Base-by-base conservation (phyloP, 2,888 invertebrate species). In the Cyrtodaria siliqua region DNA sequence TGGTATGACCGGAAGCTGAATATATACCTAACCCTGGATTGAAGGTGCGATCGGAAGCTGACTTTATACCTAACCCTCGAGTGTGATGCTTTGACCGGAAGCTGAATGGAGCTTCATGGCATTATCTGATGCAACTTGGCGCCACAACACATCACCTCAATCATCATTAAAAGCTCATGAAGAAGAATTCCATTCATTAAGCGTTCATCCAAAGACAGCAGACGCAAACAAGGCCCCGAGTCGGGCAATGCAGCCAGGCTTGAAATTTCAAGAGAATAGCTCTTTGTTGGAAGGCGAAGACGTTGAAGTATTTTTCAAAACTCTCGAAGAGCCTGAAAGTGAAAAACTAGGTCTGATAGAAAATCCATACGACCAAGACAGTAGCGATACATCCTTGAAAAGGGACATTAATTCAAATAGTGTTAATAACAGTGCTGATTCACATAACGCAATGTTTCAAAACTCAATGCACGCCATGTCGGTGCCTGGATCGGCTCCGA, bases 231-330 rank as follows among this genome's bases (percentile, higher is more conserved):
- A 68, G 29, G 71, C 49, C 72, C 71, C 85, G 73, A 49, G 72
- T 79, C 87, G 83, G 84, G 86, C 80, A 61, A 84, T 85, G 86
- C 86, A 84, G 86, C 86, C 85, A 66, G 86, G 86, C 60, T 77
- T 86, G 61, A 83, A 83, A 57, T 81, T 87, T 72, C 85, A 87
- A 70, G 87, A 88, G 52, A 84, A 83, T 67, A 83, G 87, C 59
- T 87, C 86, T 20, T 71, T 90, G 16, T 82, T 91, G 18, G 87
- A 88, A 47, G 87, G 85, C 38, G 87, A 87, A 60, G 91, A 91
- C 79, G 91, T 91, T 27, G 91, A 91, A 76, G 79, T 82, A 18
- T 90, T 88, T 63, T 89, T 91, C 67, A 86, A 89, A 49, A 78
- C 76, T 62, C 69, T 86, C 53, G 86, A 86, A 67, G 79, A 64